Base-by-base conservation (phyloP, 2,113 vertebrate genomes). In the Heptranchias perlo region DNA sequence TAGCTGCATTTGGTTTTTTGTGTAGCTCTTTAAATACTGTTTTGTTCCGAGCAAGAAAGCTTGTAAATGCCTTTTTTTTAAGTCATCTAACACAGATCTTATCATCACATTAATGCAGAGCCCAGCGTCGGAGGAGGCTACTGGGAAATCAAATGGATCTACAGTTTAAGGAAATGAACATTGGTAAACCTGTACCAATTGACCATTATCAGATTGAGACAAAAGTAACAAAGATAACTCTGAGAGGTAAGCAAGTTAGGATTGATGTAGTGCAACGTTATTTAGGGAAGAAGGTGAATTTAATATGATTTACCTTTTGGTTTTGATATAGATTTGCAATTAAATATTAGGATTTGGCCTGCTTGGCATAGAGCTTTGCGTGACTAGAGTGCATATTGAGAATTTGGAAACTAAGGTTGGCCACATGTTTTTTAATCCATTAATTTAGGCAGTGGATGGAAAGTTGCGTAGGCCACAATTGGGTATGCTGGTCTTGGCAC, bases 111-210 rank as follows among this genome's bases (percentile, higher is more conserved):
- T 93, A 14, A 69, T 69, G 44, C 44, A 95, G 93, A 95, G 93
- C 93, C 13, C 93, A 95, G 62, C 10, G 10, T 49, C 64, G 93
- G 64, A 67, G 93, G 31, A 95, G 64, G 14, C 6, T 95, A 69
- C 64, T 95, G 62, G 23, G 21, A n/a, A 95, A 31, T 44, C 93
- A 95, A 69, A 49, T 95, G 93, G 64, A 1, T 47, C 93, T 95
- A 1, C 93, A 67, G 64, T 95, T 95, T 95, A 49, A 67, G 4
- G 93, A 95, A 69, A 95, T 95, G 25, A 95, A 95, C 25, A 49
- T 95, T 2, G 23, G 64, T 11, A 95, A 95, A 69, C 93, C 93
- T 16, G 44, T 67, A 23, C 93, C 93, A 47, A 28, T 65, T 16
- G 11, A 95, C 8, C 61, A 25, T 13, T 25, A 21, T 49, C 62